Evolutionary conservation across 1,140 invertebrate genomes (phyloP), one percentile per base, ranked within the genome.

Genomic region (Meteorus sp.): DNA sequence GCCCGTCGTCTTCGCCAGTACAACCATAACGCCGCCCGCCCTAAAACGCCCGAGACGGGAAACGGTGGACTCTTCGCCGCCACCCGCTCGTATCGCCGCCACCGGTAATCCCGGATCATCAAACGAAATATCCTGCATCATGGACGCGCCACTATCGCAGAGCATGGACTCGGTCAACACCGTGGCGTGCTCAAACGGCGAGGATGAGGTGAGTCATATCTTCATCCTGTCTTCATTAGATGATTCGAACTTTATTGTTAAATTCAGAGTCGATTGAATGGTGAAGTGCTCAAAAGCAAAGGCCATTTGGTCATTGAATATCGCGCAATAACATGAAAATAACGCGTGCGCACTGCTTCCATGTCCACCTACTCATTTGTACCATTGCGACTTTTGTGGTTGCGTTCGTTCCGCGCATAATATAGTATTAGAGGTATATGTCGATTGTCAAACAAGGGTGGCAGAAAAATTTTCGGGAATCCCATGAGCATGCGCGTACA

Each of bases 111-210:
- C 70, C 75, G 75, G 75, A 72, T 73, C 74, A 63, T 76, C 72
- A 61, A 68, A 64, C 74, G 74, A 77, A 45, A 44, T 48, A 55
- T 65, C 70, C 68, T 75, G 81, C 80, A 75, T 82, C 70, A 82
- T 85, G 73, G 81, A 85, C 66, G 84, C 83, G 63, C 84, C 86
- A 67, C 81, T 88, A 60, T 88, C 85, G 63, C 91, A 94, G 82
- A 93, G 91, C 82, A 93, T 93, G 89, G 92, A 94, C 84, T 93
- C 91, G 69, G 92, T 94, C 76, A 93, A 93, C 82, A 93, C 91
- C 64, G 78, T 80, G 44, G 90, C 89, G 31, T 52, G 50, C 50
- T 52, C 50, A 70, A 90, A 90, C 73, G 90, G 89, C 79, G 92
- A 93, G 84, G 92, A 93, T 85, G 91, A 93, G 90, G 91, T 93